Base-by-base conservation (phyloP, 2,113 vertebrate genomes). In the Oryzias curvinotus region DNA sequence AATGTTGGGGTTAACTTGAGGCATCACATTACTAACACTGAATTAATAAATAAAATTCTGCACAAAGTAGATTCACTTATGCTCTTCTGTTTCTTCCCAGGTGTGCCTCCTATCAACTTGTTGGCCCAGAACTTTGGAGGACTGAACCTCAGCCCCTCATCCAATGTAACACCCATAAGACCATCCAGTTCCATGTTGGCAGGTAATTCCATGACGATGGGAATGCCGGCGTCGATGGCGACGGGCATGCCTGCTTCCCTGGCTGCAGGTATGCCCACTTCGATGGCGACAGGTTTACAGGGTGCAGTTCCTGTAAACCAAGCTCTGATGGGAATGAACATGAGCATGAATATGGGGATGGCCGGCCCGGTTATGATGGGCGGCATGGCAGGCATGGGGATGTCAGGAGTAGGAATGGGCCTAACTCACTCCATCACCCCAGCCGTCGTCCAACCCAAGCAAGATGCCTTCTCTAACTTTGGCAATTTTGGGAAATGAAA, bases 401-500 rank as follows among this genome's bases (percentile, higher is more conserved):
- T 95, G 19, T 71, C 87, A 26, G 83, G 81, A 63, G 90, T 94
- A 69, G 93, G 93, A 68, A 81, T 95, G 87, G 75, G 79, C 74
- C 73, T 85, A 3, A 5, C 71, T 15, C 87, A 89, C 54, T 66
- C 85, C 57, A 80, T 85, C 55, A 52, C 59, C n/a, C 86, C 92
- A 0, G 88, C 90, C 0, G 80, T 94, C 88, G 90, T 95, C 73
- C 94, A 94, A 68, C 93, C 95, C 77, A 99, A 97, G 93, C 95
- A 96, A 93, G 96, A 99, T 94, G 96, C 96, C 94, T 99, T 99
- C 75, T 94, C 95, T 91, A 97, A 96, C 90, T 98, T 98, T 80
- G 95, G 95, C 92, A 98, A 94, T 91, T 98, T 98, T 92, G 95
- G 94, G 86, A 98, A 98, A 94, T 98, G 91, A 94, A 87, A 48